Conservation (phyloP, 2,797 vertebrate genomes). For the Glyptemys insculpta region DNA sequence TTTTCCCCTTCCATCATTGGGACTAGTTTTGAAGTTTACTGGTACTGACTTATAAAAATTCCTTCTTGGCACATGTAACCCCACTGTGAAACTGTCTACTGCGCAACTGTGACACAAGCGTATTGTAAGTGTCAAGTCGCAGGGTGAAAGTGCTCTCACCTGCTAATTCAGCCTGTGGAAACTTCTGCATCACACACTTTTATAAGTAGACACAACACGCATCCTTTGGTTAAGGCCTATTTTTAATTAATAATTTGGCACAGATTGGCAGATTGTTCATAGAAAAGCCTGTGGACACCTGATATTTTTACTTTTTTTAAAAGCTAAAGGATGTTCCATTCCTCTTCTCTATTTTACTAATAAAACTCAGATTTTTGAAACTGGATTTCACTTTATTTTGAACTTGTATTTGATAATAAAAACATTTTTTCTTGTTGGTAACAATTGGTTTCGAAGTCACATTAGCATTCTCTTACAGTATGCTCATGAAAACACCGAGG, state of each 20-base stretch:
- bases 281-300: constrained; percentile 33
- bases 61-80: constrained; percentile 59
- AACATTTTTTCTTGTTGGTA: constrained; percentile 13
- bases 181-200: constrained; percentile 60
- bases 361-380: constrained; percentile 39
- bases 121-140: constrained; percentile 55
- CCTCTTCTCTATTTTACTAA: constrained; percentile 55
- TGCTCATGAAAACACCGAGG: neutral
- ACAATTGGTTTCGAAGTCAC: constrained; percentile 1
- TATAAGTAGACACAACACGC: constrained; percentile 63
- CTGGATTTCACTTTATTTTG: constrained; percentile 15
- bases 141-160: constrained; percentile 64
- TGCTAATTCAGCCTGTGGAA: constrained; percentile 55
- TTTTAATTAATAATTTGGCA: constrained; percentile 65
- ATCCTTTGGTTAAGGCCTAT: constrained; percentile 63
- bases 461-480: neutral
- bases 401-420: constrained; percentile 49
- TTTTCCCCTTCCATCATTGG: constrained; percentile 68
- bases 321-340: neutral
- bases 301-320: neutral
- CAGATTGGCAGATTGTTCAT: constrained; percentile 41
- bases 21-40: constrained; percentile 72
- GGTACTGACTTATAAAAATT: constrained; percentile 75
- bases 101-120: constrained; percentile 67
- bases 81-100: constrained; percentile 31